Evolutionary conservation across 2,888 invertebrate species (phyloP), one percentile per base, ranked within the genome.

Genomic region (Lasioglossum vierecki): DNA sequence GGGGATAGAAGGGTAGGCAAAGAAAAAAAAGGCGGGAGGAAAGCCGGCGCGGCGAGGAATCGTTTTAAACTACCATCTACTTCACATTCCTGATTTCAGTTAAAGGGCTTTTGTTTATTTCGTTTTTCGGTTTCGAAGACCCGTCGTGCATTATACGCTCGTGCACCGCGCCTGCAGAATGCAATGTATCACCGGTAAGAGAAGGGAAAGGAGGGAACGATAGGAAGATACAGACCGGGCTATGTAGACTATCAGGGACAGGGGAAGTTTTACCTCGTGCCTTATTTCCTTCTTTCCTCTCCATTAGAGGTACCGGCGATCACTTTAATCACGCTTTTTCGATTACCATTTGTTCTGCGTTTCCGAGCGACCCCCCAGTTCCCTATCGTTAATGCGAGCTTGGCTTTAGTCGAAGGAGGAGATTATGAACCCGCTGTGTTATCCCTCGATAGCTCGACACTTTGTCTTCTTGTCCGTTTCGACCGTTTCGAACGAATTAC

Each of bases 21-120:
- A 63, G 63, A 75, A 49, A 44, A 44, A 82, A 82, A 81, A 57
- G 2, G 13, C 11, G 46, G 72, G 49, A 13, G 66, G 35, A 63
- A 76, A 46, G 41, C 53, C 30, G 30, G 44, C 44, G 44, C 44
- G 46, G 57, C 49, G 75, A 89, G 81, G 89, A 91, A 91, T 92
- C 92, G 91, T 89, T 92, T 92, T 92, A 92, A 91, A 93, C 91
- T 91, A 92, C 91, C 91, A 89, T 89, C 91, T 89, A 90, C 92
- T 92, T 92, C 91, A 90, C 92, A 93, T 93, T 93, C 91, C 92
- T 92, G 93, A 93, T 92, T 93, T 93, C 92, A 90, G 92, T 92
- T 91, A 91, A 89, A 82, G 88, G 85, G 79, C 63, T 87, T 90
- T 91, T 90, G 91, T 93, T 93, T 91, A 92, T 92, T 93, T 91